Evolutionary conservation across 2,113 vertebrate species (phyloP), one percentile per base, ranked within the genome.

Genomic region (Antennarius striatus): DNA sequence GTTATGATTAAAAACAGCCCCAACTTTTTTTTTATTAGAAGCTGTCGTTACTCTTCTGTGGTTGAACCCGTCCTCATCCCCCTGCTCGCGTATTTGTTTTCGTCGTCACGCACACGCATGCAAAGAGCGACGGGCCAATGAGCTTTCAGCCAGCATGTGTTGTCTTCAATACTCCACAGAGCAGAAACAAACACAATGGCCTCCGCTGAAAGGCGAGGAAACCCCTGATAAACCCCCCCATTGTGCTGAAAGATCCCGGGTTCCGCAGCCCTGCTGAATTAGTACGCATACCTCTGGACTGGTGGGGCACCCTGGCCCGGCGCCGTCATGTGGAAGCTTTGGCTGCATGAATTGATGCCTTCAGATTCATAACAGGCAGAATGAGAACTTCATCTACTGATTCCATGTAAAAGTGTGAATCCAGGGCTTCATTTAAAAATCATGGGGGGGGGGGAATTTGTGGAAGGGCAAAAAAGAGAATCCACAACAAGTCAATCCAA

Each of bases 161-260:
- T 85, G 79, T 88, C 86, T 90, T 86, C 80, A 84, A 85, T 83
- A 84, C 62, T 73, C 79, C 75, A 87, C 85, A 59, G 75, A 45
- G 61, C 70, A 77, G 59, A 45, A 29, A 56, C 53, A 11, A 68
- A 63, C 59, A 90, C 85, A 90, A 88, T 81, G 73, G 73, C 63
- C n/a, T 65, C 68, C 39, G 83, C 63, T 90, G 86, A 84, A 80
- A 79, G 71, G 62, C 57, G n/a, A 69, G 78, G 77, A 87, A 86
- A 84, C 84, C 84, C 83, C 56, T 71, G 80, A 86, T 89, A 77
- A 90, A 63, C 80, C 79, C 59, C 0, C 1, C 71, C 51, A 80
- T 89, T 90, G 85, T 91, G 36, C 72, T 64, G 56, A 52, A 66
- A 73, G 73, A 91, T 68, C 83, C 60, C 78, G 39, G 70, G 77